Base-by-base conservation (phyloP, 2,113 vertebrate species). In the Spheniscus mendiculus region DNA sequence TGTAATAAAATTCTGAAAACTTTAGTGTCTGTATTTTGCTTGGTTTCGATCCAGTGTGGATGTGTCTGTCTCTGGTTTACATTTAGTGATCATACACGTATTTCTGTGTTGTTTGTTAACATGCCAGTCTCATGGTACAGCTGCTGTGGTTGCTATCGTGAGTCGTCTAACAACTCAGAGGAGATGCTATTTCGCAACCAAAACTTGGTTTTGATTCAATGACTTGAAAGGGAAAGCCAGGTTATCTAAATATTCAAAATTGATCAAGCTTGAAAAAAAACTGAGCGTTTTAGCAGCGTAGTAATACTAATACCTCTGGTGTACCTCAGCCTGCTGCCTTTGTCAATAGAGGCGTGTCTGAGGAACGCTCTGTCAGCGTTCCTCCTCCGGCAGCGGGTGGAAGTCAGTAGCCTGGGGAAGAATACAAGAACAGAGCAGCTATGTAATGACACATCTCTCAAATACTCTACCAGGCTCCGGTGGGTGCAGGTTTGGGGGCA, bases 121-220 rank as follows among this genome's bases (percentile, higher is more conserved):
- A 0, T 4, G 36, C 45, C 36, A 4, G 42, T 29, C 30, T 49
- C 8, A 4, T 0, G 5, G 55, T 30, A 19, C 36, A 50, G 47
- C n/a, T 66, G 42, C 82, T 58, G 65, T 9, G 53, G 49, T 32
- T 80, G 72, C 47, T 56, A 3, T 4, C 10, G 1, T 6, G 32
- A 50, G 27, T 44, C 11, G 21, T 45, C 47, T 7, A 2, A 8
- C 36, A 22, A 8, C 72, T 84, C 27, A 4, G 3, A 25, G 62
- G 84, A 87, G 58, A 40, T 16, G 11, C 18, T 44, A 2, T 26
- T 63, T 50, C 65, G 42, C 62, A 82, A 12, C 44, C 62, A 56
- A 30, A 50, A 21, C 47, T 49, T 49, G 49, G 32, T 6, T 42
- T 81, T 66, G 63, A 70, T 89, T 87, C 77, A 56, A 38, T 73